Evolutionary conservation across 1,140 invertebrate species (phyloP).

Genomic region (Ceratina japonica): DNA sequence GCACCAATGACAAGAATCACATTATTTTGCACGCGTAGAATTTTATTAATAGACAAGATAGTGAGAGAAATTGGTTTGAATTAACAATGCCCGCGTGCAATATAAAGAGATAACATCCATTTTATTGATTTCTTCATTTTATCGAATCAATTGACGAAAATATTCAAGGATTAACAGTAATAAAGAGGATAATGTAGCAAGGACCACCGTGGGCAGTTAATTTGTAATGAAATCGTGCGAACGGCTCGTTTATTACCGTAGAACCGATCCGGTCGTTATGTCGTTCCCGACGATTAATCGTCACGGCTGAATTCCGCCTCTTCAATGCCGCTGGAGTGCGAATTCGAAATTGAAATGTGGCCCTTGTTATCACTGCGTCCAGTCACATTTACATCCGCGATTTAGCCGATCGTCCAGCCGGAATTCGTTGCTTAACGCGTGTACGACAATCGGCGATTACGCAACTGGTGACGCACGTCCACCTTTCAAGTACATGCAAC

Average conservation of each 20-base stretch:
- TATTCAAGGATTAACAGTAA: too few relatives aligned
- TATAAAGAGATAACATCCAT: too few relatives aligned
- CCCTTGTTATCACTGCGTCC: conserved; percentile 18
- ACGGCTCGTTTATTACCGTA: conserved; percentile 3
- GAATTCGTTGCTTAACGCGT: conserved; percentile 61
- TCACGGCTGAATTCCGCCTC: conserved; percentile 16
- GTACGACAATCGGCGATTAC: conserved; percentile 54
- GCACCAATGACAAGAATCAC: conserved; percentile 29
- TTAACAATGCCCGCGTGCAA: too few relatives aligned
- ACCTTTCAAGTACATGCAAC: conserved; percentile 36
- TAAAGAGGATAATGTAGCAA: too few relatives aligned
- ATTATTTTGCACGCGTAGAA: neutral
- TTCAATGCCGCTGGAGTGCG: conserved; percentile 46
- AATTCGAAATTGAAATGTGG: conserved; percentile 55
- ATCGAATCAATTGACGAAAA: too few relatives aligned
- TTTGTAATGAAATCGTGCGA: conserved; percentile 14
- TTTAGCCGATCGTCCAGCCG: conserved; percentile 53
- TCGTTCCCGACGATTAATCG: conserved; percentile 29
- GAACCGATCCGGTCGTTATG: conserved; percentile 40
- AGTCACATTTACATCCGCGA: conserved; percentile 59
- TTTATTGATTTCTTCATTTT: too few relatives aligned
- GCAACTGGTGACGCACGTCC: conserved; percentile 46
- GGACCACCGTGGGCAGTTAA: neutral
- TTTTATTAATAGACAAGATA: too few relatives aligned
- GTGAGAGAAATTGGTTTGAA: too few relatives aligned